Percentiles rank a stretch among this genome's conserved stretches.
phyloP scores from a whole-genome alignment of 2,113 vertebrate genomes.

The Porphyrio hochstetteri region DNA sequence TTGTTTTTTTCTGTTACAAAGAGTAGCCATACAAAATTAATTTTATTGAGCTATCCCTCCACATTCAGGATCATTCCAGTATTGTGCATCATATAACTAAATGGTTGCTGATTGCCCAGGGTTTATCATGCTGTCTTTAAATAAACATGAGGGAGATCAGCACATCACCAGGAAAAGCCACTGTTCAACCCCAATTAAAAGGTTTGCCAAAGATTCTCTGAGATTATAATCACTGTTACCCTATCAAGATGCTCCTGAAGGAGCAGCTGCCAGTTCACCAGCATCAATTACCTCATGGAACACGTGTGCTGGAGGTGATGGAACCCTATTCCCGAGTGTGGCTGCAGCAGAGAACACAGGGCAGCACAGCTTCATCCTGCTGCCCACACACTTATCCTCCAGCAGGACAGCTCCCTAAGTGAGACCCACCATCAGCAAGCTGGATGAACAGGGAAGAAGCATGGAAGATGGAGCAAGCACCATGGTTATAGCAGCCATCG shows the following conservation, averaged over 20 bases:
- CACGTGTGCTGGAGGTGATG: not conserved
- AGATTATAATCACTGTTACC: not conserved
- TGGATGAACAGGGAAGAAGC: not conserved
- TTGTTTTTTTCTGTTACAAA: not conserved
- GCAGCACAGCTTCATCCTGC: not conserved
- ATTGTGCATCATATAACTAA: not conserved
- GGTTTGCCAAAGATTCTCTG: not conserved
- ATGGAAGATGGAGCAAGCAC: not conserved
- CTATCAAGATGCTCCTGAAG: not conserved
- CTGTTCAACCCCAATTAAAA: not conserved
- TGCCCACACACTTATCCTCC: not conserved
- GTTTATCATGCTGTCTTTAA: not conserved
- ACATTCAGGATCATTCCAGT: not conserved
- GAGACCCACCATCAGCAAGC: not conserved
- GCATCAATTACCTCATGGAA: not conserved
- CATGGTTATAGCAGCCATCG: rapidly evolving
- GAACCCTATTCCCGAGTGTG: not conserved
- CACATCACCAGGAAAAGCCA: not conserved
- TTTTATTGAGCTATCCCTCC: not conserved
- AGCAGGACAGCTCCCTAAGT: not conserved
- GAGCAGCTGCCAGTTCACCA: not conserved
- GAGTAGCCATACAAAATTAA: not conserved
- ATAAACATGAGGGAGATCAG: not conserved
- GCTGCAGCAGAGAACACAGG: not conserved
- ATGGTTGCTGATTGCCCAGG: not conserved